Evolutionary conservation across 1,140 invertebrate genomes (phyloP).

Genomic region (Drosophila melanica): DNA sequence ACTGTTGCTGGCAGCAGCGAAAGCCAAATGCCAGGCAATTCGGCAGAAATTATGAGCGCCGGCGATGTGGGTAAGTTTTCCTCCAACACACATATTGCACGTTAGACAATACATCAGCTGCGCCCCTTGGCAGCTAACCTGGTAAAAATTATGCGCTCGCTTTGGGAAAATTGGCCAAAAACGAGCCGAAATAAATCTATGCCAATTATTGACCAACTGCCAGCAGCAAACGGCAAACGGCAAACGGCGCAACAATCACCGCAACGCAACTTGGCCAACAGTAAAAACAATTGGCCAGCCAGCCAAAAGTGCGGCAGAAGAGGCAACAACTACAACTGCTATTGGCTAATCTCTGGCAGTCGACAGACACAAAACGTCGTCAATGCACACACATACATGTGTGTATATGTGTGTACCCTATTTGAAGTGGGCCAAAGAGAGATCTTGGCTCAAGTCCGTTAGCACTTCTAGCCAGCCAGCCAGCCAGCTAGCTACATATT

Average conservation of each 20-base stretch:
- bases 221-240: slow-evolving; percentile 47
- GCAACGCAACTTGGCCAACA: slow-evolving; percentile 20
- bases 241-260: slow-evolving; percentile 28
- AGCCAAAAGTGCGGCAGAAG: slow-evolving; percentile 62
- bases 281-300: slow-evolving; percentile 42
- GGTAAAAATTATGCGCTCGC: slow-evolving; percentile 33
- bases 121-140: slow-evolving; percentile 26
- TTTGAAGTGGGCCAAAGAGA: not conserved
- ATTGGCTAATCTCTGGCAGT: slow-evolving; percentile 69
- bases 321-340: slow-evolving; percentile 48
- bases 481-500: not conserved
- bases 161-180: slow-evolving; percentile 44
- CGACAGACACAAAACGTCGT: slow-evolving; percentile 57
- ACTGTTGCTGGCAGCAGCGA: slow-evolving; percentile 47
- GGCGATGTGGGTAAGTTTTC: slow-evolving; percentile 72
- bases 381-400: slow-evolving; percentile 14
- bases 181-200: slow-evolving; percentile 80
- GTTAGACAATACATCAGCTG: slow-evolving; percentile 30
- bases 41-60: slow-evolving; percentile 73
- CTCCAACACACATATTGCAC: slow-evolving; percentile 2
- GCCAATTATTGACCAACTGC: slow-evolving; percentile 82
- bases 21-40: slow-evolving; percentile 56
- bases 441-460: not conserved
- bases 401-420: no score
- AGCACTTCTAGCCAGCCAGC: not conserved